A percentile compares a stretch with the other conserved stretches of the same genome.
Conservation (phyloP, 30 jellyfish, hydroid and myxozoan species). For the Cassiopea andromeda region DNA sequence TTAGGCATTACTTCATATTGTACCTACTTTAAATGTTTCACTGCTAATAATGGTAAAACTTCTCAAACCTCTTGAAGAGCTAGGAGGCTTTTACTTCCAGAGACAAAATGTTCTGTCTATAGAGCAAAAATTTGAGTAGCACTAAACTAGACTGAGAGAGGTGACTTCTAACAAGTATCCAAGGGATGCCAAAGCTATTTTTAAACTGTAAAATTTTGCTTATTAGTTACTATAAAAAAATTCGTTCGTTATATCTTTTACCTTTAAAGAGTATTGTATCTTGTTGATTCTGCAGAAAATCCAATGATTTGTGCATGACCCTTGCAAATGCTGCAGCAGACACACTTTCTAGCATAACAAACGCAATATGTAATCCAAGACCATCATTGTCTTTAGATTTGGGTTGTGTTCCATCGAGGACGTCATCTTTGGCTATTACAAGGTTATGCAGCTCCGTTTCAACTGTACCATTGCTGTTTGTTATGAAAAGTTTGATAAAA, state of each 20-base stretch:
- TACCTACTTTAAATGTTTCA: too few species aligned
- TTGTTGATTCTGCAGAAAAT: slow-evolving; percentile 1
- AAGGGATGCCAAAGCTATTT: too few species aligned
- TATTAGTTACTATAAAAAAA: too few species aligned
- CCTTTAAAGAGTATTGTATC: background rate
- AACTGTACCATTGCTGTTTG: slow-evolving; percentile 16
- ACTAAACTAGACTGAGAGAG: too few species aligned
- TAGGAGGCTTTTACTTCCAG: too few species aligned
- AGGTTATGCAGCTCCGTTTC: slow-evolving; percentile 22
- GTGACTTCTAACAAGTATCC: too few species aligned
- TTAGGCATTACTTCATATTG: too few species aligned
- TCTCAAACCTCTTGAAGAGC: too few species aligned
- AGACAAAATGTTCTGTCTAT: too few species aligned
- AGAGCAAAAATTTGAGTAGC: too few species aligned
- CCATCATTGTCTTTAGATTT: slow-evolving; percentile 3
- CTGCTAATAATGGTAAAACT: too few species aligned
- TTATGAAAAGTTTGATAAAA: slow-evolving; percentile 12
- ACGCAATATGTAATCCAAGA: slow-evolving; percentile 37
- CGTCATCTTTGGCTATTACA: slow-evolving; percentile 15
- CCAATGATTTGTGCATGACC: slow-evolving; percentile 41
- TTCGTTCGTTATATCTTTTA: background rate
- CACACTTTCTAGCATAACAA: slow-evolving; percentile 44
- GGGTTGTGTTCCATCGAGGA: background rate
- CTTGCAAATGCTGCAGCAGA: slow-evolving; percentile 44
- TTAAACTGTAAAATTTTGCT: too few species aligned